Conservation (phyloP, 2,113 vertebrate genomes). For the Perccottus glenii region DNA sequence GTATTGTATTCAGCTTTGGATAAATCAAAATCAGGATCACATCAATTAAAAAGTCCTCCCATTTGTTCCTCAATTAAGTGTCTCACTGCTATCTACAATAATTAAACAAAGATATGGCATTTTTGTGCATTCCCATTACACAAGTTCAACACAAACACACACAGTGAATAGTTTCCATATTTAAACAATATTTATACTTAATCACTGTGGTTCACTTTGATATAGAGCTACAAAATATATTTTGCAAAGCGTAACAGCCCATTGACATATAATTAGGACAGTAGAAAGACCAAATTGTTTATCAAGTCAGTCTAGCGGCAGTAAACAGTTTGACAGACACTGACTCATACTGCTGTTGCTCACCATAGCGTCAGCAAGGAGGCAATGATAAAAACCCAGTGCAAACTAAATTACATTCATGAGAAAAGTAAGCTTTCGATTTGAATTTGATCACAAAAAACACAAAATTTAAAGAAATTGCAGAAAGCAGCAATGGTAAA, state of each 20-base stretch:
- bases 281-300: slow-evolving; percentile 17
- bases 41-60: slow-evolving; percentile 13
- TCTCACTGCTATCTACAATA: slow-evolving; percentile 21
- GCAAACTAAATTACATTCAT: slow-evolving; percentile 67
- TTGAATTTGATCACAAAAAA: slow-evolving; percentile 2
- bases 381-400: slow-evolving; percentile 38
- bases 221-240: slow-evolving; percentile 53
- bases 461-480: neutral
- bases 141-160: slow-evolving; percentile 28
- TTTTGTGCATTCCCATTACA: slow-evolving; percentile 67
- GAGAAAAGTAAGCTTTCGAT: slow-evolving; percentile 25
- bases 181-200: slow-evolving; percentile 57
- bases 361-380: slow-evolving; percentile 15
- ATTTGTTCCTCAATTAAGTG: slow-evolving; percentile 19
- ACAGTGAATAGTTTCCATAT: slow-evolving; percentile 35
- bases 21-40: slow-evolving; percentile 42
- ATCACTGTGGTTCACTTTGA: slow-evolving; percentile 57
- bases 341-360: slow-evolving; percentile 10
- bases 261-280: slow-evolving; percentile 14
- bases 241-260: slow-evolving; percentile 31
- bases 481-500: slow-evolving; percentile 5
- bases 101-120: slow-evolving; percentile 34
- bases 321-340: slow-evolving; percentile 19
- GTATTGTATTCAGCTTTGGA: slow-evolving; percentile 55
- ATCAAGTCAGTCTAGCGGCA: slow-evolving; percentile 16